Evolutionary conservation across 1,140 invertebrate genomes (phyloP).

Genomic region (Steinernema feltiae): DNA sequence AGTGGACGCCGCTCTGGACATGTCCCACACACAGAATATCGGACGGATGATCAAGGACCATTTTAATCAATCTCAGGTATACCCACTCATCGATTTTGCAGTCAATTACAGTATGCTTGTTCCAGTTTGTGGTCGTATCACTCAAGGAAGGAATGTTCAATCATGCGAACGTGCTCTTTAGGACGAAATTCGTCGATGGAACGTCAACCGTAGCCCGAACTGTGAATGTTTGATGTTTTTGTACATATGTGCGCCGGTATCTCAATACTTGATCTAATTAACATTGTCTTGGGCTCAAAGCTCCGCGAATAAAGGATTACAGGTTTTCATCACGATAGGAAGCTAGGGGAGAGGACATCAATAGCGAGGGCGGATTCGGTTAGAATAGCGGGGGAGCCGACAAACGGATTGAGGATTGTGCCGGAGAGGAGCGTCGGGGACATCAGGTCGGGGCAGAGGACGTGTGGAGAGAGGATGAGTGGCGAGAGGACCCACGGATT

Average conservation of each 20-base stretch:
- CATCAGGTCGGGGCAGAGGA: constrained; percentile 37
- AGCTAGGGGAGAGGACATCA: constrained; percentile 29
- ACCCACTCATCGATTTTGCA: neutral
- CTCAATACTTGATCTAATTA: too few relatives aligned
- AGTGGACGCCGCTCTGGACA: constrained; percentile 93
- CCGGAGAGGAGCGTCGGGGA: constrained; percentile 38
- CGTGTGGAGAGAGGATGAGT: constrained; percentile 35
- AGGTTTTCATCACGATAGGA: constrained; percentile 67
- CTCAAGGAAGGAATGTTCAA: constrained; percentile 99
- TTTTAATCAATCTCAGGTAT: constrained; percentile 84
- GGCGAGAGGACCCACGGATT: constrained; percentile 41
- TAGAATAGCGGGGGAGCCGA: constrained; percentile 36
- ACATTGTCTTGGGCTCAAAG: too few relatives aligned
- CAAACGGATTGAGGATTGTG: constrained; percentile 32
- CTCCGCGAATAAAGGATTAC: too few relatives aligned
- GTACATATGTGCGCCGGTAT: too few relatives aligned
- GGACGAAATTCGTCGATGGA: constrained; percentile 88
- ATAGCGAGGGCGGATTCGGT: constrained; percentile 32
- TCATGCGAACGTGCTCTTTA: constrained; percentile 95
- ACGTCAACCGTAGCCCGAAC: constrained; percentile 73
- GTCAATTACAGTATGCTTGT: constrained; percentile 8
- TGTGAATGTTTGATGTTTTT: neutral
- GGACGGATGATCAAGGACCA: constrained; percentile 87
- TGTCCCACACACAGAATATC: constrained; percentile 98
- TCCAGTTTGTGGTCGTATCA: constrained; percentile 92